Conservation (phyloP, 2,888 invertebrate genomes). For the Eustalomyia histrio region DNA sequence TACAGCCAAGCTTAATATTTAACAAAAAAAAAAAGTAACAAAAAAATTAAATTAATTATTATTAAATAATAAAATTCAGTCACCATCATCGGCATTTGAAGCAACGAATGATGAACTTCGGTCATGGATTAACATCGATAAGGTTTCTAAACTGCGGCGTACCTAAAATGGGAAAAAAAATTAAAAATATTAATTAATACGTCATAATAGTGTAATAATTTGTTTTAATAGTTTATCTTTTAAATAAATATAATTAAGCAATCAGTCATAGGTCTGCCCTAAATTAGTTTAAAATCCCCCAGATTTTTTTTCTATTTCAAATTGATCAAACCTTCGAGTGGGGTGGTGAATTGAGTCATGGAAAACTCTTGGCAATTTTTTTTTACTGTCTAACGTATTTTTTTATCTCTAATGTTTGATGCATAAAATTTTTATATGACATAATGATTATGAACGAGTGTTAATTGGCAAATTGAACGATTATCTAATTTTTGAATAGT, state of each 20-base stretch:
- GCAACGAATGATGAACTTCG: slow-evolving; percentile 71
- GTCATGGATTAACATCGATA: slow-evolving; percentile 85
- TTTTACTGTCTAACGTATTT: too few species aligned
- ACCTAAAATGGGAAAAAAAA: slow-evolving; percentile 81
- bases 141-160: slow-evolving; percentile 88
- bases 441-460: too few species aligned
- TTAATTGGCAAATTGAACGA: too few species aligned
- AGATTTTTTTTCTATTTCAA: neutral
- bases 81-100: slow-evolving; percentile 72
- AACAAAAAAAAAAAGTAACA: slow-evolving; percentile 45
- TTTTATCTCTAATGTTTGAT: too few species aligned
- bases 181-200: slow-evolving; percentile 29
- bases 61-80: slow-evolving; percentile 71
- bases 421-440: too few species aligned
- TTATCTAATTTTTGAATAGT: too few species aligned
- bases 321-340: too few species aligned
- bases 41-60: slow-evolving; percentile 11
- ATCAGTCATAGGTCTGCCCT: neutral
- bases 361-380: too few species aligned
- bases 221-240: neutral
- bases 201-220: neutral
- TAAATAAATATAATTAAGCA: neutral
- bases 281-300: neutral
- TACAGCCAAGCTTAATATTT: slow-evolving; percentile 46
- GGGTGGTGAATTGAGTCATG: too few species aligned